Evolutionary conservation across 2,888 invertebrate species (phyloP).

Genomic region (Helleia helle): DNA sequence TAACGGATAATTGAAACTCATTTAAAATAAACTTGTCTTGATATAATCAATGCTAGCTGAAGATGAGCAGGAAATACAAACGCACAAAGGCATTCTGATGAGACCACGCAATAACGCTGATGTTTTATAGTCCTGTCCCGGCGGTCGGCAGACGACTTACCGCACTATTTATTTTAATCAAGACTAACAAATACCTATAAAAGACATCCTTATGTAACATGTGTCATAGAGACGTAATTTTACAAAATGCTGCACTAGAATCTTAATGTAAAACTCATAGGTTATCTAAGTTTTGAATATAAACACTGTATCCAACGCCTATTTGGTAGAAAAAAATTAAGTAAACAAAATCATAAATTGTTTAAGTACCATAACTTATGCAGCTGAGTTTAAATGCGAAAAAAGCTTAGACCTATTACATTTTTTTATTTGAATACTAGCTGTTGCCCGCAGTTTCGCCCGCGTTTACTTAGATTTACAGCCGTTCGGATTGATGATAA

Average conservation of each 20-base stretch:
- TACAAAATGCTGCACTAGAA: background rate
- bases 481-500: no score
- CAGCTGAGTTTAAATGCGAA: no score
- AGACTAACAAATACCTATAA: slow-evolving; percentile 12
- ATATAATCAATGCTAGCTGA: slow-evolving; percentile 30
- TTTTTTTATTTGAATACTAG: no score
- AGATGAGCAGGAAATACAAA: slow-evolving; percentile 49
- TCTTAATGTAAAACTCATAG: background rate
- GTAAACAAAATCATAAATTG: no score
- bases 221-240: background rate
- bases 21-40: slow-evolving; percentile 25
- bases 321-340: no score
- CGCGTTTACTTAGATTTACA: no score
- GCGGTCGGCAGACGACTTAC: background rate
- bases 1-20: slow-evolving; percentile 16
- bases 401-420: no score
- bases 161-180: slow-evolving; percentile 14
- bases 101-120: slow-evolving; percentile 44
- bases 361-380: no score
- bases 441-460: no score
- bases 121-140: slow-evolving; percentile 22
- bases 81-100: slow-evolving; percentile 45
- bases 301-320: no score
- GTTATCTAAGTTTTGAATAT: no score
- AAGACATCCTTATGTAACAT: slow-evolving; percentile 1